These are phyloP conservation scores for Neopipo cinnamomea DNA, from an alignment of 2,113 vertebrate species.

Conservation along the genomic window DNA sequence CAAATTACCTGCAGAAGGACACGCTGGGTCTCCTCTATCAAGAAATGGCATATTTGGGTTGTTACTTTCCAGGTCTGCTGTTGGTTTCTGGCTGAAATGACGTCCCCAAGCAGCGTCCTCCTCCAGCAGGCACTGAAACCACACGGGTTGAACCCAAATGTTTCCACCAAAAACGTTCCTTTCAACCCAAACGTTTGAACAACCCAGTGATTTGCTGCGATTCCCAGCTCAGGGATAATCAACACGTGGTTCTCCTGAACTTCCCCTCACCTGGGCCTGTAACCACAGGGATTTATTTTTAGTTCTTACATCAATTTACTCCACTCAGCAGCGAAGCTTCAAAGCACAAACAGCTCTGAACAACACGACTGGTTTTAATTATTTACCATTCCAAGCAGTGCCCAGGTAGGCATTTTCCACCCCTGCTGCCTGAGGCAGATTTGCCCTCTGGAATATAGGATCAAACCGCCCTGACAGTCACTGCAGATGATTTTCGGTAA, in stretches of 20 bases:
- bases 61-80: slow-evolving; percentile 67
- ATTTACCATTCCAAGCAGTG: background rate
- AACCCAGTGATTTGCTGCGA: background rate
- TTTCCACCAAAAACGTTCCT: too few relatives aligned
- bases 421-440: background rate
- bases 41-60: slow-evolving; percentile 74
- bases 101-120: slow-evolving; percentile 81
- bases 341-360: background rate
- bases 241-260: background rate
- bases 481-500: background rate
- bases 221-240: background rate
- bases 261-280: background rate
- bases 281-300: background rate
- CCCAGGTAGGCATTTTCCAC: background rate
- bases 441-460: background rate
- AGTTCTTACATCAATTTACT: background rate
- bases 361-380: background rate
- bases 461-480: background rate
- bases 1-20: slow-evolving; percentile 77
- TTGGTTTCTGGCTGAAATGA: slow-evolving; percentile 78
- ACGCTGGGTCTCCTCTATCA: slow-evolving; percentile 70
- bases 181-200: too few relatives aligned
- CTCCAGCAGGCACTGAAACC: slow-evolving; percentile 81
- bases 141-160: too few relatives aligned
- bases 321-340: background rate